A percentile compares a stretch with the other conserved stretches of the same genome.
phyloP scores from a whole-genome alignment of 2,888 invertebrate species.

The Drosophila falleni region DNA sequence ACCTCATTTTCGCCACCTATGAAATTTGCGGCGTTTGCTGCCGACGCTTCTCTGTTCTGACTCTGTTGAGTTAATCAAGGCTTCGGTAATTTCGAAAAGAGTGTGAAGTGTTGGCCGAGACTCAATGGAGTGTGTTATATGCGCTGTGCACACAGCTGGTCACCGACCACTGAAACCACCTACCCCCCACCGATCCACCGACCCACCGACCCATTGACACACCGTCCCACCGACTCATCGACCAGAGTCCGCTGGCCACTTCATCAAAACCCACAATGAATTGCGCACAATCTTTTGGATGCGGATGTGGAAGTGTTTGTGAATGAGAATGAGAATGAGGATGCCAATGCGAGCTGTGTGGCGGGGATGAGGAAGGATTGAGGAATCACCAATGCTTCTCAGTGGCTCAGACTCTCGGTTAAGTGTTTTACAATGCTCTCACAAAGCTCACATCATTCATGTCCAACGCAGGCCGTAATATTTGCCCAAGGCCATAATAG shows the following conservation, averaged over 20 bases:
- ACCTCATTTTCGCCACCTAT: not conserved
- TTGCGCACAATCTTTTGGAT: constrained; percentile 59
- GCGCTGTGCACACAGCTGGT: constrained; percentile 60
- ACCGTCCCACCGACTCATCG: constrained; percentile 2
- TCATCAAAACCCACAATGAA: constrained; percentile 67
- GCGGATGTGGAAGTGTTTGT: constrained; percentile 17
- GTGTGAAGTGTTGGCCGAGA: constrained; percentile 74
- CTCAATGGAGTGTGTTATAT: constrained; percentile 77
- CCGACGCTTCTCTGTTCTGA: constrained; percentile 11
- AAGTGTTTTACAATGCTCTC: constrained; percentile 76
- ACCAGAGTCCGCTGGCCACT: constrained; percentile 45
- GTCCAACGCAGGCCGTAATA: constrained; percentile 72
- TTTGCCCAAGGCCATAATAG: constrained; percentile 67
- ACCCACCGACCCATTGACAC: too few relatives aligned
- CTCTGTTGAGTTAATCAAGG: constrained; percentile 74
- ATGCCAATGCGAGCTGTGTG: not conserved
- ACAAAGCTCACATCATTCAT: constrained; percentile 77
- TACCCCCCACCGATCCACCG: not conserved
- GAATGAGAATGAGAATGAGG: constrained; percentile 12
- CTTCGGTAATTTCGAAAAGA: constrained; percentile 71
- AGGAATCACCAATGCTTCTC: constrained; percentile 21
- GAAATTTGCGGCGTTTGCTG: not conserved
- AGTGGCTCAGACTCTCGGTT: constrained; percentile 38
- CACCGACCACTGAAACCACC: constrained; percentile 23
- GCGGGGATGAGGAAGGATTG: constrained; percentile 2